Conservation (phyloP, 2,113 vertebrate species). For the Nematolebias whitei region DNA sequence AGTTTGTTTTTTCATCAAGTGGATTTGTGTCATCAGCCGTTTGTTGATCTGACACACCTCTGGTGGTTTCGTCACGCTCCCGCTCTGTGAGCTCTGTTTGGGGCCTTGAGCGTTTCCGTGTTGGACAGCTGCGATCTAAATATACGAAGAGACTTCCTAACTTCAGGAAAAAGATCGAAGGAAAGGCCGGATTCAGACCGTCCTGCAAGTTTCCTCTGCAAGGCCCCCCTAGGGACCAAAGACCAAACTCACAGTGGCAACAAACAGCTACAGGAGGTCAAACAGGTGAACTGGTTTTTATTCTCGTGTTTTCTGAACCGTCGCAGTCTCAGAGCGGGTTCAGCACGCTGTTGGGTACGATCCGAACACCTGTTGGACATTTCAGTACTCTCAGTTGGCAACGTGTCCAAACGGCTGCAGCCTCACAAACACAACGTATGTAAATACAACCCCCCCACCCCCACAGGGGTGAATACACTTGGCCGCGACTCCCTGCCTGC, state of each 20-base stretch:
- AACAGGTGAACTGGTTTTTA: neutral
- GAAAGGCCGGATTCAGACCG: constrained; percentile 53
- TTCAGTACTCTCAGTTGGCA: constrained; percentile 20
- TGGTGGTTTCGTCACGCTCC: constrained; percentile 23
- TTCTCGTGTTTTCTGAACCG: neutral
- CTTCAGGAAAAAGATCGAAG: constrained; percentile 75
- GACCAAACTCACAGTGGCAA: constrained; percentile 3
- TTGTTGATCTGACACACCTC: neutral
- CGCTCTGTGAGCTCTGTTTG: constrained; percentile 36
- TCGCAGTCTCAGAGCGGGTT: neutral
- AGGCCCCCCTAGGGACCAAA: neutral
- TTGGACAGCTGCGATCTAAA: constrained; percentile 80
- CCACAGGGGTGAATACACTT: too few species aligned
- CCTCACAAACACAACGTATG: neutral
- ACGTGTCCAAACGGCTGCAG: neutral
- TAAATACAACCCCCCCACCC: neutral
- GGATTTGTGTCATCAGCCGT: neutral
- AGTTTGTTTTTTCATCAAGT: neutral
- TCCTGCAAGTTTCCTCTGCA: constrained; percentile 59
- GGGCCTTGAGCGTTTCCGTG: constrained; percentile 71
- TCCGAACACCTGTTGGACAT: constrained; percentile 39
- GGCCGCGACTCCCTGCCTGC: neutral
- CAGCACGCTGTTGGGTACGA: too few species aligned
- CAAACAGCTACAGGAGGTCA: neutral
- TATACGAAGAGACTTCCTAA: constrained; percentile 72